Evolutionary conservation across 2,797 vertebrate species (phyloP), one percentile per base, ranked within the genome.

Genomic region (Sitta carolinensis): DNA sequence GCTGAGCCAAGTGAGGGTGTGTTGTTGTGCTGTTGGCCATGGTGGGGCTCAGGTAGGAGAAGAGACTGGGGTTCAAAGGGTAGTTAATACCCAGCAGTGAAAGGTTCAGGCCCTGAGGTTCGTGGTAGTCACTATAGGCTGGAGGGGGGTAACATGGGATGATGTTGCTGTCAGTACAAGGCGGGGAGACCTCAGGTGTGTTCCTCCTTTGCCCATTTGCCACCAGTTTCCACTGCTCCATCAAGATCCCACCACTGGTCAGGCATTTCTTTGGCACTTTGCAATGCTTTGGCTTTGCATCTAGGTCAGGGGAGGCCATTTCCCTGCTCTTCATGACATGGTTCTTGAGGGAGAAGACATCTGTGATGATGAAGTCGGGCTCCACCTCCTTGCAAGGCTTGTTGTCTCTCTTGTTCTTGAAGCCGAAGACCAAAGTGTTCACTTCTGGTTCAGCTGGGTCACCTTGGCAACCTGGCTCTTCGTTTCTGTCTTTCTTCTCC

Each of bases 61-160:
- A 99, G 36, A 99, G 98, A 36, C 98, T 97, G 5, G 99, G 98
- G 92, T 98, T 98, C 40, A 99, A 95, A 0, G 99, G 99, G 69
- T 99, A 99, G 87, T 99, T 99, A 55, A 99, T 98, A 7, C 99
- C 99, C 10, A 99, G 98, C 81, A 99, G 95, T 1, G 99, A 99
- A 83, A 99, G 98, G 76, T 99, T 99, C 90, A 99, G 97, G 70
- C 98, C 98, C 8, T 98, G 98, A 62, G 98, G 97, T 95, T 99
- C 99, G 0, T 98, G 98, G 96, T 98, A 98, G 82, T 99, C 99
- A 0, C 98, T 83, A 25, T 98, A 98, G 72, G 98, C 95, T 10
- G 98, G 98, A 1, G 99, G 98, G 1, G 98, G 98, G 66, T 99
- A 99, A 91, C 99, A 99, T 0, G 99, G 98, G 86, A 98, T 98